Conservation (phyloP, 2,797 vertebrate genomes). For the Nannoperca australis region DNA sequence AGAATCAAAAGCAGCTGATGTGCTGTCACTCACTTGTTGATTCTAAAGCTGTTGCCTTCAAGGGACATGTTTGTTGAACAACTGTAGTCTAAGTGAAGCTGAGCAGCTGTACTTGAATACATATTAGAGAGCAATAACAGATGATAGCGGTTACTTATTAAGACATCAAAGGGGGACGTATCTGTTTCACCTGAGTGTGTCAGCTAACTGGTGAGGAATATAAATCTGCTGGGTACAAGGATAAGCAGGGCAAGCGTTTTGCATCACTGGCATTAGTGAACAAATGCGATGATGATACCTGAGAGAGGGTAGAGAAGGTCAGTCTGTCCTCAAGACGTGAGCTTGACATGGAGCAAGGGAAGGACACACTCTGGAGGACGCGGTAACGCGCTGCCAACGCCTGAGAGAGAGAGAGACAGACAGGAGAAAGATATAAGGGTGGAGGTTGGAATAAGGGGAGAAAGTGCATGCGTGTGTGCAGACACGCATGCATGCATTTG, state of each 20-base stretch:
- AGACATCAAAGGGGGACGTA: constrained; percentile 14
- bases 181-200: constrained; percentile 26
- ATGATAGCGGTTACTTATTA: constrained; percentile 42
- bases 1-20: constrained; percentile 64
- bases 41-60: constrained; percentile 57
- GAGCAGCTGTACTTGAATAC: constrained; percentile 24
- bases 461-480: constrained; percentile 27
- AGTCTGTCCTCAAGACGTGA: constrained; percentile 76
- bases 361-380: constrained; percentile 79
- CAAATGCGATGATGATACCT: constrained; percentile 70
- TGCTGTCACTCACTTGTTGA: constrained; percentile 78
- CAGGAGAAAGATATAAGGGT: constrained; percentile 20
- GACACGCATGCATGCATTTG: constrained; percentile 53
- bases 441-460: constrained; percentile 15
- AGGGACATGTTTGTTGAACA: constrained; percentile 52
- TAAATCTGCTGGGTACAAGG: constrained; percentile 32
- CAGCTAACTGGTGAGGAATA: constrained; percentile 32
- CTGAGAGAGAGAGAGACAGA: constrained; percentile 66
- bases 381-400: constrained; percentile 72
- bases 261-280: constrained; percentile 51
- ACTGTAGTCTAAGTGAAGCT: constrained; percentile 31
- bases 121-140: constrained; percentile 34
- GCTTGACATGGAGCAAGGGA: constrained; percentile 72
- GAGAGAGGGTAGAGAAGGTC: constrained; percentile 71
- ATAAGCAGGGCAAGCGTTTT: constrained; percentile 42